These are phyloP conservation scores for Egretta garzetta DNA, from an alignment of 2,113 vertebrate species.

Conservation along the genomic window DNA sequence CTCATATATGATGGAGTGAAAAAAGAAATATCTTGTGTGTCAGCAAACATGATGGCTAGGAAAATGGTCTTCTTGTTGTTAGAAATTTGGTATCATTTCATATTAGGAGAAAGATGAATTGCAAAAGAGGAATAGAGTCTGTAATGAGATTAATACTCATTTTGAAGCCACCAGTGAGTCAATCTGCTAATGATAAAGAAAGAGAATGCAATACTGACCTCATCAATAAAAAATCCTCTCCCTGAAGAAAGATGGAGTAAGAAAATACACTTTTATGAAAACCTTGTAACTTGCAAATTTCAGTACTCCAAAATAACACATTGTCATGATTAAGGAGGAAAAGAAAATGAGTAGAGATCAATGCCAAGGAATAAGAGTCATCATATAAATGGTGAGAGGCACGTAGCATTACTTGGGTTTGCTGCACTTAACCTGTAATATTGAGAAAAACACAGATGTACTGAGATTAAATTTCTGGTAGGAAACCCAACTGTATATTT, in stretches of 20 bases:
- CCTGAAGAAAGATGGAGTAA: background rate
- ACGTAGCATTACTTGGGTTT: background rate
- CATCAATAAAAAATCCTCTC: background rate
- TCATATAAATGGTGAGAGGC: background rate
- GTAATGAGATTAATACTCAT: background rate
- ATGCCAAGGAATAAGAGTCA: background rate
- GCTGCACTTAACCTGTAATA: background rate
- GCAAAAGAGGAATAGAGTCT: background rate
- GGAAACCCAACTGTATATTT: background rate
- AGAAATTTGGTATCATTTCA: background rate
- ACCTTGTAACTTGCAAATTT: background rate
- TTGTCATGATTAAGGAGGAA: background rate
- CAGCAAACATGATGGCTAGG: background rate
- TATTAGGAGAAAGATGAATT: background rate
- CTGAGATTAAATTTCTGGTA: background rate
- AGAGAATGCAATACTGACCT: background rate
- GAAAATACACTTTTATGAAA: background rate
- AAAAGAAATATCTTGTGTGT: background rate
- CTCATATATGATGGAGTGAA: background rate
- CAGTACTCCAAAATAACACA: background rate
- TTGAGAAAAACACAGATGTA: background rate
- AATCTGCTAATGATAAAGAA: background rate
- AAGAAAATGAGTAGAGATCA: background rate
- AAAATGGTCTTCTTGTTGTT: background rate
- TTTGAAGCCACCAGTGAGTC: background rate